Evolutionary conservation across 2,888 invertebrate species (phyloP), one percentile per base, ranked within the genome.

Genomic region (Pristionchus fissidentatus): DNA sequence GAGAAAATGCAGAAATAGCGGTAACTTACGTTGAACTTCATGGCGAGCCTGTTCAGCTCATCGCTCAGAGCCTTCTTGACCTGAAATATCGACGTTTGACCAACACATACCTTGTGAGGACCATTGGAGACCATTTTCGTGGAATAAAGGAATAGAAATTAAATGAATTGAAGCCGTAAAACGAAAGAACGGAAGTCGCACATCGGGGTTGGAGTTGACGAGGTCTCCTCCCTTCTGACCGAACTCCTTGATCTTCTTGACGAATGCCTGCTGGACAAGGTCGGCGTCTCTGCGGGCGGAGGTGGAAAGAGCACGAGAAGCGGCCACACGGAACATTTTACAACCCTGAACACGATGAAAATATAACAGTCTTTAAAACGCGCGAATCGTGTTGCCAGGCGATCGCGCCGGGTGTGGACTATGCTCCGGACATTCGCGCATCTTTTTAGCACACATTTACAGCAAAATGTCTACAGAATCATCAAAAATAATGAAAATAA

Each of bases 221-320:
- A 91, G 87, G 75, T 89, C 88, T 81, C 91, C 90, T 75, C 90
- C 91, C 86, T 92, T 92, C 84, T 88, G 86, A 83, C 88, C 90
- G 83, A 88, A 87, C 75, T 92, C 92, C 79, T 89, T 88, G 85
- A 92, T 89, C 85, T 91, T 90, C 83, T 89, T 90, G 75, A 92
- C 86, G 85, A 90, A 92, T 22, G 89, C 87, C 84, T 91, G 88
- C 84, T 91, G 88, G 83, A 92, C 87, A 66, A 91, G 87, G 82
- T 92, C 92, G 82, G 87, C 86, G 78, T 89, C 85, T 73, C 87
- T 84, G 78, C 84, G 87, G 73, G 87, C 85, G 29, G 86, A 83
- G 26, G 83, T 83, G n/a, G 89, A 87, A 78, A 89, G 81, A 52
- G 80, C 80, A 32, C 80, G 80, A 60, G 80, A 81, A 46, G 80